Conservation (phyloP, 1,140 invertebrate genomes). For the Lordiphosa mommai region DNA sequence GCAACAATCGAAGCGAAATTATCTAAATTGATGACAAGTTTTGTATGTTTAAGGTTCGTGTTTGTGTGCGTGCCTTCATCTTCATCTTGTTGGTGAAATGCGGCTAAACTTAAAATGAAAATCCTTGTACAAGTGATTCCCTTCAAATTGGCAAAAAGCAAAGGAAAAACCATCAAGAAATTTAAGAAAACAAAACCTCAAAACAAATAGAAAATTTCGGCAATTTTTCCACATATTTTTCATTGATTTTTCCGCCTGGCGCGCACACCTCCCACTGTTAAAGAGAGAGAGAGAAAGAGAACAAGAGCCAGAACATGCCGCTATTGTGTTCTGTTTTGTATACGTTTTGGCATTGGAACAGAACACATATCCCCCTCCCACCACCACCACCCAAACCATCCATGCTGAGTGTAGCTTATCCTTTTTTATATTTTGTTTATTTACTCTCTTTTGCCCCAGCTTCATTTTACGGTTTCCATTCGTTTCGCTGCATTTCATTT, state of each 20-base stretch:
- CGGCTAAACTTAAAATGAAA: too few species aligned
- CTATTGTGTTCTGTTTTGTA: conserved; percentile 55
- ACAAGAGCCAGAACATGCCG: conserved; percentile 27
- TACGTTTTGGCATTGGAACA: conserved; percentile 57
- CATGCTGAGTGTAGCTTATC: conserved; percentile 44
- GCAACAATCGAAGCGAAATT: too few species aligned
- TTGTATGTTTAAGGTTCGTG: too few species aligned
- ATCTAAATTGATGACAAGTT: too few species aligned
- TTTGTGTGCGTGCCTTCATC: too few species aligned
- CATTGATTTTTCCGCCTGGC: conserved; percentile 72
- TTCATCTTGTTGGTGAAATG: too few species aligned
- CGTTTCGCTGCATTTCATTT: conserved; percentile 76
- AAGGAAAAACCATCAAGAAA: too few species aligned
- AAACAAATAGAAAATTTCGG: conserved; percentile 50
- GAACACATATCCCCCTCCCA: neutral
- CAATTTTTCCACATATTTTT: conserved; percentile 72
- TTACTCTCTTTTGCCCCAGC: conserved; percentile 49
- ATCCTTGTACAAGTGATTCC: too few species aligned
- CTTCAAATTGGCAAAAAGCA: too few species aligned
- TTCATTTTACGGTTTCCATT: conserved; percentile 58
- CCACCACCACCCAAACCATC: too few species aligned
- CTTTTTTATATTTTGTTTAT: conserved; percentile 76
- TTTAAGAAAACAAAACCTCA: conserved; percentile 3
- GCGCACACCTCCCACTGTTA: conserved; percentile 40
- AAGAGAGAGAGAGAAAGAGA: conserved; percentile 11